These are phyloP conservation scores for Drosophila ogumai DNA, from an alignment of 1,140 invertebrate genomes.

Conservation along the genomic window DNA sequence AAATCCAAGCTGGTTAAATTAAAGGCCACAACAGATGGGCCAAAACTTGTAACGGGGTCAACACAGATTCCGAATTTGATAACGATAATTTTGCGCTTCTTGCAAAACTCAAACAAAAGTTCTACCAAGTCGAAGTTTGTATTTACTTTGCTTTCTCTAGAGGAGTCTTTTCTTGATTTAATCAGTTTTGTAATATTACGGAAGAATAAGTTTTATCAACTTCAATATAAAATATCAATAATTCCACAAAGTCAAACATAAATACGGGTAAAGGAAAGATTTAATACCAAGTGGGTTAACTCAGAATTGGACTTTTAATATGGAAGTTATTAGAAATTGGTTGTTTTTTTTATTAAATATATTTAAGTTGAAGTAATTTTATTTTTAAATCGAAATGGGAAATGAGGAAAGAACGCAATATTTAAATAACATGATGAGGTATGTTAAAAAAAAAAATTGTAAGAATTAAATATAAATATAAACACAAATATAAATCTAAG, in stretches of 20 bases:
- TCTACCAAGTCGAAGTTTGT: slow-evolving; percentile 8
- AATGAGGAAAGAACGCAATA: background rate
- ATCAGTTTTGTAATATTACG: background rate
- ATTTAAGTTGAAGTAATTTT: background rate
- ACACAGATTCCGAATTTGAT: slow-evolving; percentile 30
- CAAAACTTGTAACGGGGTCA: slow-evolving; percentile 33
- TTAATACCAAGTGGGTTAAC: background rate
- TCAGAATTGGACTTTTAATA: background rate
- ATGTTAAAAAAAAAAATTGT: background rate
- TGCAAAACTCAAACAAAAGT: slow-evolving; percentile 24
- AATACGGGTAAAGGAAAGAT: background rate
- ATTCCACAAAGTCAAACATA: background rate
- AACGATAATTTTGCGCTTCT: slow-evolving; percentile 29
- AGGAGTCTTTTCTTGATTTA: background rate
- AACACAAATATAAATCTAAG: background rate
- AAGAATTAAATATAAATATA: background rate
- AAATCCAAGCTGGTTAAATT: slow-evolving; percentile 41
- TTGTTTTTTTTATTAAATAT: background rate
- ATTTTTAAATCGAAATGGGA: background rate
- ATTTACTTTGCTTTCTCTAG: background rate
- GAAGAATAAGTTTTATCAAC: background rate
- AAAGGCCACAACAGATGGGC: slow-evolving; percentile 17
- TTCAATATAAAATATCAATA: background rate
- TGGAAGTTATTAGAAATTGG: too few relatives aligned
- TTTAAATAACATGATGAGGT: background rate